Base-by-base conservation (phyloP, 2,113 vertebrate species). In the Embiotoca jacksoni region DNA sequence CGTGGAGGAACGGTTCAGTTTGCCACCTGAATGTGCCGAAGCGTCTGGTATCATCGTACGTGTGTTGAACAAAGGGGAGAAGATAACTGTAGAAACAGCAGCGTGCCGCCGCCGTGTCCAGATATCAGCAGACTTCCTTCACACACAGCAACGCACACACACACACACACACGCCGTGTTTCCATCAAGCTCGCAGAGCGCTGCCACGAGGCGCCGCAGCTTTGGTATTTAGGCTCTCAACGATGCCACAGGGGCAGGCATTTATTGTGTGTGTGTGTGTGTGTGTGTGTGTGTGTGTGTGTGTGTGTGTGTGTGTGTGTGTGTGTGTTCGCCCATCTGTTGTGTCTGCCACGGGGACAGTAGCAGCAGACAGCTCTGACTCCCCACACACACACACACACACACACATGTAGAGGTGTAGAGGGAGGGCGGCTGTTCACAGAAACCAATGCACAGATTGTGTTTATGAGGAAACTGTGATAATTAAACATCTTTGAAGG, bases 171-270 rank as follows among this genome's bases (percentile, higher is more conserved):
- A n/a, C n/a, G 57, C 46, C 44, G 44, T 65, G 57, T 85, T 77
- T 83, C 62, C 50, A 52, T 14, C 82, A 78, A 90, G 83, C 88
- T 86, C 84, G 81, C 57, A 78, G 81, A 84, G 54, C 78, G 58
- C 60, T 67, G 77, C 50, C 68, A 72, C 61, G 72, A 86, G 78
- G 70, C 54, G 0, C 66, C 73, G 76, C 66, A 63, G 37, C 66
- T 66, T 30, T 73, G 73, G 72, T 84, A 80, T 88, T 87, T 90
- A 84, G 83, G 65, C 49, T 59, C 62, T 63, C 69, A 72, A 68
- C 70, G 31, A 60, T 82, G 85, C 85, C 77, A 83, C 62, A 32
- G 80, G 82, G 76, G 54, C 62, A 77, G 64, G 82, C 72, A 70
- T 88, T 80, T 82, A 50, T 60, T 61, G 46, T 65, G 69, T 70